Evolutionary conservation across 2,797 vertebrate species (phyloP).

Genomic region (Acanthopagrus latus): DNA sequence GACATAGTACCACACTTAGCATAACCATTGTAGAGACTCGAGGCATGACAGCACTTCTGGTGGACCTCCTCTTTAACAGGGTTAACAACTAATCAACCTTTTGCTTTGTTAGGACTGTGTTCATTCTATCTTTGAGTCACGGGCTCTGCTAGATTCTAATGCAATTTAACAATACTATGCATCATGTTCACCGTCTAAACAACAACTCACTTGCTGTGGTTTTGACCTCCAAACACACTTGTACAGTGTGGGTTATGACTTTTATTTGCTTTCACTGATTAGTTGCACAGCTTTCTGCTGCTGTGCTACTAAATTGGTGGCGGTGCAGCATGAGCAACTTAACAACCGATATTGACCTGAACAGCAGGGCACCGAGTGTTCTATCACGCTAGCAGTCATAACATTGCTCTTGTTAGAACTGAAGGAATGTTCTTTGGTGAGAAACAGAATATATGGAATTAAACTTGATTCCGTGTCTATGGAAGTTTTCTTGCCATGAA

Average conservation of each 20-base stretch:
- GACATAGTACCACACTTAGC: neutral
- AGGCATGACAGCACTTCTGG: neutral
- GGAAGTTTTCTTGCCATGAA: neutral
- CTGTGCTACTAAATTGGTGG: neutral
- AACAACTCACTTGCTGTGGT: neutral
- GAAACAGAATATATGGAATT: constrained; percentile 1
- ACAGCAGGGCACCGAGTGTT: neutral
- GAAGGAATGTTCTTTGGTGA: neutral
- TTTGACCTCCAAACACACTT: neutral
- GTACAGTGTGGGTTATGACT: neutral
- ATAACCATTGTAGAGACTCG: neutral
- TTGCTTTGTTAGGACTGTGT: neutral
- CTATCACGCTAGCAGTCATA: neutral
- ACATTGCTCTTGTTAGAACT: neutral
- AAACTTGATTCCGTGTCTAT: neutral
- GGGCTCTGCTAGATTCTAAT: neutral
- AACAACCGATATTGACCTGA: too few species aligned
- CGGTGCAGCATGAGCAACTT: neutral
- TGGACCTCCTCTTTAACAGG: neutral
- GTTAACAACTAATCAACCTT: neutral
- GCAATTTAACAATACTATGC: neutral
- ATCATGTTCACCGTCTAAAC: neutral
- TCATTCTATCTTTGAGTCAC: neutral
- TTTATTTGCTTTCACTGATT: neutral
- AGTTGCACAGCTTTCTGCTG: neutral